A percentile compares a stretch with the other conserved stretches of the same genome.
These are phyloP conservation scores for Cyrtonyx montezumae DNA, from an alignment of 2,113 vertebrate species.

Conservation along the genomic window DNA sequence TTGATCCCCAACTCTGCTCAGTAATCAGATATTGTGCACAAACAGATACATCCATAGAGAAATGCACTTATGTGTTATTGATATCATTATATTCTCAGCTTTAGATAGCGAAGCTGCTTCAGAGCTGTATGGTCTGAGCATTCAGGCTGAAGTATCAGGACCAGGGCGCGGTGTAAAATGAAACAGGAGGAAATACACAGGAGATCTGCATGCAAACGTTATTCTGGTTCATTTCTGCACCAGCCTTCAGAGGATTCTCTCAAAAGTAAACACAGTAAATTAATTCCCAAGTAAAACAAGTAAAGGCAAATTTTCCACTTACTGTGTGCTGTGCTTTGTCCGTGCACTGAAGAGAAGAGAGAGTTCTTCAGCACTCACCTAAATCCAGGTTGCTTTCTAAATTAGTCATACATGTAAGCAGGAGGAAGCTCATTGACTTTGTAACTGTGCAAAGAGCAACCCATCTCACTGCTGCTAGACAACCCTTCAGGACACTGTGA, in stretches of 20 bases:
- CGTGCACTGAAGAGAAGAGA: slow-evolving; percentile 39
- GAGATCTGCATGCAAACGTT: slow-evolving; percentile 61
- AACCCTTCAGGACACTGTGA: slow-evolving; percentile 66
- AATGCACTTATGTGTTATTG: background rate
- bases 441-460: slow-evolving; percentile 65
- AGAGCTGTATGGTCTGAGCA: slow-evolving; percentile 19
- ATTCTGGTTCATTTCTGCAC: slow-evolving; percentile 65
- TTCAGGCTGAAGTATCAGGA: slow-evolving; percentile 42
- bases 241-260: slow-evolving; percentile 71
- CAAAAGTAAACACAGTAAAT: slow-evolving; percentile 77
- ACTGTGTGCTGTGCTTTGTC: slow-evolving; percentile 74
- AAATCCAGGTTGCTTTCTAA: slow-evolving; percentile 75
- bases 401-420: slow-evolving; percentile 65
- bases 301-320: slow-evolving; percentile 72
- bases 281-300: slow-evolving; percentile 73
- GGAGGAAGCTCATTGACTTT: slow-evolving; percentile 63
- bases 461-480: slow-evolving; percentile 60
- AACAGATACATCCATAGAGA: slow-evolving; percentile 1
- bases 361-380: slow-evolving; percentile 60
- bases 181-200: slow-evolving; percentile 59
- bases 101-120: slow-evolving; percentile 37
- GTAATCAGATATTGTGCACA: slow-evolving; percentile 21
- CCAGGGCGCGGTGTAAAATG: slow-evolving; percentile 41
- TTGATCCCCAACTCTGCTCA: slow-evolving; percentile 26
- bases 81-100: slow-evolving; percentile 33